Evolutionary conservation across 2,888 invertebrate genomes (phyloP).

Genomic region (Exephanes ischioxanthus): DNA sequence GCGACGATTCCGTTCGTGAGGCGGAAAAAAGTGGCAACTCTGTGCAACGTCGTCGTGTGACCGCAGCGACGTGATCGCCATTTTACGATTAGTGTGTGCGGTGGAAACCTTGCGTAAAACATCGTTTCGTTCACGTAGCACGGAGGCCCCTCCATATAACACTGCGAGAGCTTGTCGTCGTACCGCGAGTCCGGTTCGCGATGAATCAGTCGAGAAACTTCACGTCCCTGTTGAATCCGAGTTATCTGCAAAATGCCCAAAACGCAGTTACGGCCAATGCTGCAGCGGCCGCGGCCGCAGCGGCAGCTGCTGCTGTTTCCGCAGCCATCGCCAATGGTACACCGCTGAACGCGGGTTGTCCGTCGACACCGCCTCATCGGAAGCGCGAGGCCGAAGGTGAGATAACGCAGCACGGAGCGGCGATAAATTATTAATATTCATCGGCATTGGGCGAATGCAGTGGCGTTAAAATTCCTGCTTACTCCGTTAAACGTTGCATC

Average conservation of each 20-base stretch:
- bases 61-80: slow-evolving; percentile 15
- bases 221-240: slow-evolving; percentile 82
- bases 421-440: not conserved
- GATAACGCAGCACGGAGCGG: slow-evolving; percentile 23
- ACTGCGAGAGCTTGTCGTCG: not conserved
- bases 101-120: slow-evolving; percentile 10
- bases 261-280: slow-evolving; percentile 83
- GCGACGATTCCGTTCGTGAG: not conserved
- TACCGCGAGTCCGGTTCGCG: slow-evolving; percentile 8
- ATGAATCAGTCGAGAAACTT: slow-evolving; percentile 84
- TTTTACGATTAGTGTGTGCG: slow-evolving; percentile 15
- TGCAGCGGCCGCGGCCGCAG: slow-evolving; percentile 86
- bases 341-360: slow-evolving; percentile 79
- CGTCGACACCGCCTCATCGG: slow-evolving; percentile 73
- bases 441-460: too few species aligned
- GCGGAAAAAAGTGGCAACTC: not conserved
- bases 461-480: too few species aligned
- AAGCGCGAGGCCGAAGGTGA: slow-evolving; percentile 82
- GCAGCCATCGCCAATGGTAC: slow-evolving; percentile 86
- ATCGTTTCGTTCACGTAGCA: not conserved
- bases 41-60: slow-evolving; percentile 1
- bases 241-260: slow-evolving; percentile 82
- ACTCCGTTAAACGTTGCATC: too few species aligned
- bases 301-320: slow-evolving; percentile 87
- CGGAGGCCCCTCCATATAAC: not conserved